Evolutionary conservation across 1,140 invertebrate species (phyloP), one percentile per base, ranked within the genome.

Genomic region (Pararge aegeria): DNA sequence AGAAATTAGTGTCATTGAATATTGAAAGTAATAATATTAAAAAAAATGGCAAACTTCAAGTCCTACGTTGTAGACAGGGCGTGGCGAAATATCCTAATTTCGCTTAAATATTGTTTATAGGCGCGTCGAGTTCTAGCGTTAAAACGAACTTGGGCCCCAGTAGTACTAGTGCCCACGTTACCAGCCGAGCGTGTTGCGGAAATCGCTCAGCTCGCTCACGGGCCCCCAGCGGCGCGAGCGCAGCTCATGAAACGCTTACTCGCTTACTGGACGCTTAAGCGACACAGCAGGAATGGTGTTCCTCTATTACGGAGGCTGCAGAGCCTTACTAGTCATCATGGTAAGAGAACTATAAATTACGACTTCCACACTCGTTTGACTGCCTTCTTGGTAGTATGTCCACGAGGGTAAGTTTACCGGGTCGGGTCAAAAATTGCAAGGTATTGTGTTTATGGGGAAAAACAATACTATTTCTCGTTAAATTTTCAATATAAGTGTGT

Each of bases 261-360:
- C 44, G 95, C 96, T 0, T 97, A 97, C 79, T 99, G 98, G 98
- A 98, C 97, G 2, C 89, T 99, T 1, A 99, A 99, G 83, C 83
- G 98, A n/a, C 97, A 98, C 78, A 96, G 96, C 56, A 87, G 98
- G 46, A 99, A 99, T 90, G 98, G 98, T 0, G 98, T 99, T 7
- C 98, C 98, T 0, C 90, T 99, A 21, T 82, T 99, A 19, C 86
- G 98, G 57, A 90, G 98, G 16, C 81, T 98, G 27, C 97, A 98
- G 83, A 95, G 94, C 70, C 92, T 94, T 0, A 88, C 91, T 2
- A 88, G 90, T 0, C 85, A 91, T 15, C 91, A 92, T 58, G 85
- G 90, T 65, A 78, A 89, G 68, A 15, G 0, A 29, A 12, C 9
- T 51, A 24, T 15, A 24, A 19, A 7, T 34, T 12, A 9, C 56